These are phyloP conservation scores for Carcharodon carcharias DNA, from an alignment of 2,797 vertebrate genomes.

Conservation along the genomic window DNA sequence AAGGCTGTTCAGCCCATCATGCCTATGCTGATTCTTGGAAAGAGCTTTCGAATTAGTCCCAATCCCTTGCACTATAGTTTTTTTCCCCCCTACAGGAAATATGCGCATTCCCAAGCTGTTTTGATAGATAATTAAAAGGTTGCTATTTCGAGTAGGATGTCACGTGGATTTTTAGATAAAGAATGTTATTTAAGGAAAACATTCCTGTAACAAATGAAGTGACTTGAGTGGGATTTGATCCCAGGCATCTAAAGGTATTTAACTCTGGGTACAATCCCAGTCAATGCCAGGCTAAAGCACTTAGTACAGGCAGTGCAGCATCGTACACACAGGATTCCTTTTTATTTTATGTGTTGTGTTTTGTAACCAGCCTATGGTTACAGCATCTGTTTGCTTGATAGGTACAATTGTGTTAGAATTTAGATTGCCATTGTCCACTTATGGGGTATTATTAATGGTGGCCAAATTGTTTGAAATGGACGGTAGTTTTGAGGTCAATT, in stretches of 20 bases:
- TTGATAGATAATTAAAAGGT: not conserved
- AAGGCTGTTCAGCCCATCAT: not conserved
- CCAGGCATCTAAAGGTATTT: not conserved
- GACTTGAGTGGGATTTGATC: not conserved
- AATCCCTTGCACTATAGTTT: too few species aligned
- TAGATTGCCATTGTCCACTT: not conserved
- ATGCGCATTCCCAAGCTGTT: not conserved
- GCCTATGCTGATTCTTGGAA: not conserved
- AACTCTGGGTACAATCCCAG: not conserved
- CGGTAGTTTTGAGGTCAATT: not conserved
- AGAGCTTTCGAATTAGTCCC: too few species aligned
- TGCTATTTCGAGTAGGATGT: not conserved
- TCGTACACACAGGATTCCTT: too few species aligned
- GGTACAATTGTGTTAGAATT: not conserved
- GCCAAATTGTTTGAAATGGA: not conserved
- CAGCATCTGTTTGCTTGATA: too few species aligned
- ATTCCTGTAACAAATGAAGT: not conserved
- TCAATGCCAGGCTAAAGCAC: not conserved
- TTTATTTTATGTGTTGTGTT: too few species aligned
- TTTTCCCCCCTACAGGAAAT: not conserved
- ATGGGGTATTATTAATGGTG: not conserved
- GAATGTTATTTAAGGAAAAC: not conserved
- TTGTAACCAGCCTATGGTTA: too few species aligned
- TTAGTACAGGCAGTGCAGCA: too few species aligned
- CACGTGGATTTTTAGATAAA: not conserved